Base-by-base conservation (phyloP, 2,888 invertebrate genomes). In the Zaprionus lineosus region DNA sequence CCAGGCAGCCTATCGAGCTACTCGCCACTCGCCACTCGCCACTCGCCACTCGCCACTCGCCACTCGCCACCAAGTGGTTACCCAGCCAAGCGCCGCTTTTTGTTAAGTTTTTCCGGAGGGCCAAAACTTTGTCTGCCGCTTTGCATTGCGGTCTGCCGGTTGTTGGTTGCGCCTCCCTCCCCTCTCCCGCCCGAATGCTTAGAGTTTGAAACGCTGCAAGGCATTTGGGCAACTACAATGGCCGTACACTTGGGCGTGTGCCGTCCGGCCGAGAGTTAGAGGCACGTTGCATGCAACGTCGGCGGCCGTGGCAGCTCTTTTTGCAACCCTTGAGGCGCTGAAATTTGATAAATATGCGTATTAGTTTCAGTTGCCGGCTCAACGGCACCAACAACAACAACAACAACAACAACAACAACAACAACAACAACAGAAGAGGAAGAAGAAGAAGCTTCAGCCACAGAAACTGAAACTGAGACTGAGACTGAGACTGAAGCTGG, bases 311-410 rank as follows among this genome's bases (percentile, higher is more conserved):
- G 36, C 40, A 39, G 46, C 62, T 51, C 53, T 47, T 43, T 62
- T 64, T 76, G 60, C 66, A 67, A 70, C 78, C 81, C 72, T 74
- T 71, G 61, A 60, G 67, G 84, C 76, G 40, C 24, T 67, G 77
- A 84, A 81, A 83, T 82, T 82, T 81, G 74, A 84, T 81, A 79
- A 81, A 83, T 85, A 79, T 81, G 79, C 86, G 86, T 85, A 85
- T 81, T 85, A 85, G 79, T 81, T 81, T 81, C 85, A 79, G 52
- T 58, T 68, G 51, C 68, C 47, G 36, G 41, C 58, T 53, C 58
- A 19, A 14, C 26, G 18, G 11, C 33, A 31, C n/a, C 7, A 28
- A 15, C 14, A 8, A 8, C 16, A 24, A 15, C 18, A 46, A 9
- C 28, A 52, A 16, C 28, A 21, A n/a, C n/a, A n/a, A n/a, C n/a